phyloP scores from a whole-genome alignment of 2,113 vertebrate genomes.

The Proterorhinus semilunaris region DNA sequence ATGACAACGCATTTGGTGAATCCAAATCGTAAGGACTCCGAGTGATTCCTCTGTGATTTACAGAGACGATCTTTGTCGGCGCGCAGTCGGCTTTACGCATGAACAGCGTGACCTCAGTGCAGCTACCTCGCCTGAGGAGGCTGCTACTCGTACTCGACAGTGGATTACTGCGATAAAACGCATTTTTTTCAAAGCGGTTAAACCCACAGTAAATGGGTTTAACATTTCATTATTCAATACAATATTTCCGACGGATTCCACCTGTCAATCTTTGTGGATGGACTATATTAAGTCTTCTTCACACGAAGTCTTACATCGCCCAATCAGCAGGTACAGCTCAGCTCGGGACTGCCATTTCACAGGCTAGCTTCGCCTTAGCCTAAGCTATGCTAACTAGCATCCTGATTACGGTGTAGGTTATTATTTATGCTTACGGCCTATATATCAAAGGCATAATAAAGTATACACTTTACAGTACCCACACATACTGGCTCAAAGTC shows the following conservation, averaged over 20 bases:
- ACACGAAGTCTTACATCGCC: conserved; percentile 53
- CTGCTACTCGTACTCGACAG: neutral
- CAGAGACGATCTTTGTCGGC: conserved; percentile 29
- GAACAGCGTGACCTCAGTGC: conserved; percentile 36
- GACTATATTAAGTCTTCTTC: conserved; percentile 45
- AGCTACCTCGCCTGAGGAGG: conserved; percentile 23
- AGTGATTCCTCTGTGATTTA: rapidly evolving
- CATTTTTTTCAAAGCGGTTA: neutral
- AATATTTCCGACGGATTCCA: conserved; percentile 16
- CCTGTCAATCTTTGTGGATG: conserved; percentile 58
- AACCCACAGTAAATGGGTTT: conserved; percentile 64
- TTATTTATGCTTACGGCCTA: neutral
- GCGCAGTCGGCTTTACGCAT: conserved; percentile 37
- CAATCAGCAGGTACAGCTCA: conserved; percentile 48
- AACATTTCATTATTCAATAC: conserved; percentile 13
- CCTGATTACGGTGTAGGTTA: neutral
- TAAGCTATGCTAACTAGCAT: conserved; percentile 13
- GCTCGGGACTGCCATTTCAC: conserved; percentile 50
- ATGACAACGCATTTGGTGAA: neutral
- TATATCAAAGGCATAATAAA: no score
- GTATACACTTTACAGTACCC: no score
- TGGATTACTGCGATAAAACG: neutral
- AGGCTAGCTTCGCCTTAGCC: conserved; percentile 32
- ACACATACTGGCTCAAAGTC: neutral
- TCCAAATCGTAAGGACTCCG: neutral